Evolutionary conservation across 2,797 vertebrate genomes (phyloP).

Genomic region (Vultur gryphus): DNA sequence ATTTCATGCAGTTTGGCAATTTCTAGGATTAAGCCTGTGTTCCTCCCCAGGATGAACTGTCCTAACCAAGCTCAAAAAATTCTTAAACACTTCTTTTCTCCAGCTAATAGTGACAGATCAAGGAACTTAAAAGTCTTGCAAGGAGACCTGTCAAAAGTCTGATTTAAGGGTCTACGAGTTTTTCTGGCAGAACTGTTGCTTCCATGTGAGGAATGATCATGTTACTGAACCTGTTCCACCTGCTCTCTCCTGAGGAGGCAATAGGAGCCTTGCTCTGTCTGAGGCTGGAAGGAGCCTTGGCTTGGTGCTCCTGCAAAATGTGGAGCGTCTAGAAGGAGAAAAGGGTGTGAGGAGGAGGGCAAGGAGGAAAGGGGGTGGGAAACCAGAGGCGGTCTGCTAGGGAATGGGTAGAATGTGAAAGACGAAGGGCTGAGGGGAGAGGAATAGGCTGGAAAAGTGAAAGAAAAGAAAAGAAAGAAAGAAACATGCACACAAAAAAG

Average conservation of each 20-base stretch:
- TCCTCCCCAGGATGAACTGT: neutral
- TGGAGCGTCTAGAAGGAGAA: neutral
- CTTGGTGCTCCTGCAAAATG: neutral
- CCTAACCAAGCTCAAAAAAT: neutral
- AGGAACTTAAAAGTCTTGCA: neutral
- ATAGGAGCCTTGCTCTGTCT: neutral
- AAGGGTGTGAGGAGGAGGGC: neutral
- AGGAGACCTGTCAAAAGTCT: neutral
- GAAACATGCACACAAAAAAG: neutral
- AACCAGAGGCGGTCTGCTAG: neutral
- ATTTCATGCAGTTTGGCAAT: neutral
- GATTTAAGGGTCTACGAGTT: neutral
- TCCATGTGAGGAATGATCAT: neutral
- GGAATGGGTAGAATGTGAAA: neutral
- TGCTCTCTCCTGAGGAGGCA: neutral
- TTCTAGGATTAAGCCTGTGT: neutral
- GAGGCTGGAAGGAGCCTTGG: neutral
- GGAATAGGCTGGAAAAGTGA: neutral
- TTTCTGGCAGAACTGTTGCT: conserved; percentile 2
- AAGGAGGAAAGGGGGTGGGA: neutral
- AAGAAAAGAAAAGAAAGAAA: neutral
- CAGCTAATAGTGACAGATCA: neutral
- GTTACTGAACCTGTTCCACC: conserved; percentile 42
- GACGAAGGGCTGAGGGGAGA: neutral
- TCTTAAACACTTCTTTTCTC: neutral